A percentile compares a stretch with the other conserved stretches of the same genome.
These are phyloP conservation scores for Limnephilus marmoratus DNA, from an alignment of 2,888 invertebrate species.

Conservation along the genomic window DNA sequence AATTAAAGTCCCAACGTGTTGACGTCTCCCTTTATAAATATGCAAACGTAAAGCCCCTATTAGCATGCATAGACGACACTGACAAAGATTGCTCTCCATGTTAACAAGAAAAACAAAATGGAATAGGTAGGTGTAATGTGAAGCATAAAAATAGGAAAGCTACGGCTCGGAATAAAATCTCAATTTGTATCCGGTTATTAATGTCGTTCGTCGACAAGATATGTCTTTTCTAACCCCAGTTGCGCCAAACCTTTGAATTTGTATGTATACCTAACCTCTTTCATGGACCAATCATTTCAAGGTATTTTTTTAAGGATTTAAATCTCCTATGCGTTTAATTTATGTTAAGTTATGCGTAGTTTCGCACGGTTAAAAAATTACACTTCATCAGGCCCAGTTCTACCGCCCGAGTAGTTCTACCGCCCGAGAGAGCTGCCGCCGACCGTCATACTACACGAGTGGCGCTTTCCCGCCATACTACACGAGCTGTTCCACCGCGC, in stretches of 20 bases:
- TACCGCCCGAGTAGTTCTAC: too few species aligned
- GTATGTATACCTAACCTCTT: not conserved
- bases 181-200: constrained; percentile 60
- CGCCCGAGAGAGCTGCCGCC: too few species aligned
- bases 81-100: constrained; percentile 45
- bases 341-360: too few species aligned
- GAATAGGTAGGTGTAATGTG: constrained; percentile 19
- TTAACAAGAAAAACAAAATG: constrained; percentile 49
- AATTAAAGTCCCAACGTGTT: not conserved
- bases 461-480: too few species aligned
- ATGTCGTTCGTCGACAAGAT: constrained; percentile 55
- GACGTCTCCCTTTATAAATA: constrained; percentile 39
- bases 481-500: too few species aligned
- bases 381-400: too few species aligned
- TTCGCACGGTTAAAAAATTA: too few species aligned
- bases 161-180: constrained; percentile 48
- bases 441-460: too few species aligned
- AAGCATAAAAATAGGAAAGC: constrained; percentile 22
- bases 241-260: not conserved
- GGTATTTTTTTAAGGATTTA: too few species aligned
- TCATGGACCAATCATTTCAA: not conserved
- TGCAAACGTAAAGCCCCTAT: constrained; percentile 26
- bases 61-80: constrained; percentile 38
- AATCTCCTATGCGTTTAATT: too few species aligned
- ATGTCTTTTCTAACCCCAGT: constrained; percentile 49